Conservation (phyloP, 2,888 invertebrate genomes). For the Bedellia somnulentella region DNA sequence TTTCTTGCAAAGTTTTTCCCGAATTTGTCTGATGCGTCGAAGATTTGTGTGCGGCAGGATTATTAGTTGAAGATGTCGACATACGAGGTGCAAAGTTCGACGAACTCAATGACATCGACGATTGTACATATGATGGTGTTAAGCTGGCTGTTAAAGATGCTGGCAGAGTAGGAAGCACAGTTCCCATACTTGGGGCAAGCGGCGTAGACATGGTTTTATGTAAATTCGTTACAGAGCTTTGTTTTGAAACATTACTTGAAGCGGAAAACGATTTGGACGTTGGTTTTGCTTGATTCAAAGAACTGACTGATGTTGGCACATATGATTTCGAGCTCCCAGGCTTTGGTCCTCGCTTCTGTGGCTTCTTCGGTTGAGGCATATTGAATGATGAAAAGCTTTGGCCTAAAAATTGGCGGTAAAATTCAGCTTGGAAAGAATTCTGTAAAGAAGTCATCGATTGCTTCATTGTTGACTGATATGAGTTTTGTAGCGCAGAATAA, state of each 20-base stretch:
- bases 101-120: slow-evolving; percentile 42
- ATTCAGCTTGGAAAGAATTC: slow-evolving; percentile 44
- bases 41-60: slow-evolving; percentile 21
- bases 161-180: background rate
- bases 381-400: slow-evolving; percentile 28
- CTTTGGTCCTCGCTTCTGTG: slow-evolving; percentile 39
- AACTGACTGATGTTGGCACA: slow-evolving; percentile 4
- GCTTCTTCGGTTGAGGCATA: slow-evolving; percentile 30
- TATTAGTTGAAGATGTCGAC: no score
- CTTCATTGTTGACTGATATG: slow-evolving; percentile 29
- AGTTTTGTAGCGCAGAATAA: slow-evolving; percentile 28
- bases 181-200: background rate
- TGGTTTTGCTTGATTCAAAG: slow-evolving; percentile 1
- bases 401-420: slow-evolving; percentile 37
- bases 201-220: background rate
- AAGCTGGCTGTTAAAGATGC: slow-evolving; percentile 17
- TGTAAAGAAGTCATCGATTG: slow-evolving; percentile 16
- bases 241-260: background rate
- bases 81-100: slow-evolving; percentile 36
- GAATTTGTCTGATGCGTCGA: slow-evolving; percentile 43
- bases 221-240: background rate
- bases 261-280: background rate
- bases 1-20: slow-evolving; percentile 69
- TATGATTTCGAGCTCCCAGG: slow-evolving; percentile 10
- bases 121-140: slow-evolving; percentile 22